Conservation (phyloP, 1,140 invertebrate species). For the Tetragonula clypearis region DNA sequence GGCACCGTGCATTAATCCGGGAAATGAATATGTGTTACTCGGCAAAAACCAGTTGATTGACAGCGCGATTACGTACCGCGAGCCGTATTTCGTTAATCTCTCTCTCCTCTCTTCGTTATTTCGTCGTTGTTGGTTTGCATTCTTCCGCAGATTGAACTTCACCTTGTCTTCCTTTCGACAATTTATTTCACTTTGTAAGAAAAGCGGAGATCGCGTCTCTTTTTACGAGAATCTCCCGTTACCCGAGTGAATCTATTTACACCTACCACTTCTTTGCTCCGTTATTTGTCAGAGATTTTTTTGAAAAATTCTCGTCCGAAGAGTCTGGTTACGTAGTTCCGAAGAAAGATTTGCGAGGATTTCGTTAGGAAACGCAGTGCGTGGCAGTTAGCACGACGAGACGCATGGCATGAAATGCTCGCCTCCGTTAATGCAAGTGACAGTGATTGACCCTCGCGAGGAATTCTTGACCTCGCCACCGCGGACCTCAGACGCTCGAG, state of each 20-base stretch:
- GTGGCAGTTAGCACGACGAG: not conserved
- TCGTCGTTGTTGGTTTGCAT: slow-evolving; percentile 56
- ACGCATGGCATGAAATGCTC: slow-evolving; percentile 46
- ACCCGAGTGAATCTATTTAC: not conserved
- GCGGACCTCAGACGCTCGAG: slow-evolving; percentile 40
- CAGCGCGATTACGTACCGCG: slow-evolving; percentile 56
- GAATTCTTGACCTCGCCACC: slow-evolving; percentile 57
- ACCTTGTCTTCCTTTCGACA: not conserved
- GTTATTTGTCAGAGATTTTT: not conserved
- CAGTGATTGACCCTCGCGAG: slow-evolving; percentile 62
- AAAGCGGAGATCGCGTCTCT: not conserved
- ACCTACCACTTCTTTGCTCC: not conserved
- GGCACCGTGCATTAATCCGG: slow-evolving; percentile 54
- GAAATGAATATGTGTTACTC: slow-evolving; percentile 26
- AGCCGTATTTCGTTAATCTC: slow-evolving; percentile 41
- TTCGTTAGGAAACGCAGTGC: not conserved
- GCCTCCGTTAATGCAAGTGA: slow-evolving; percentile 45
- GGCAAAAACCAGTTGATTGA: slow-evolving; percentile 52
- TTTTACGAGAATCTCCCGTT: not conserved
- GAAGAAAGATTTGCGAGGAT: not conserved
- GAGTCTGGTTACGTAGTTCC: not conserved
- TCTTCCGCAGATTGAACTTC: slow-evolving; percentile 54
- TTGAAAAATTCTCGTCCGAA: not conserved
- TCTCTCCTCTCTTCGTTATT: slow-evolving; percentile 53
- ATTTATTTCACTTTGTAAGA: not conserved